Evolutionary conservation across 1,140 invertebrate genomes (phyloP), one percentile per base, ranked within the genome.

Genomic region (Caenorhabditis brenneri): DNA sequence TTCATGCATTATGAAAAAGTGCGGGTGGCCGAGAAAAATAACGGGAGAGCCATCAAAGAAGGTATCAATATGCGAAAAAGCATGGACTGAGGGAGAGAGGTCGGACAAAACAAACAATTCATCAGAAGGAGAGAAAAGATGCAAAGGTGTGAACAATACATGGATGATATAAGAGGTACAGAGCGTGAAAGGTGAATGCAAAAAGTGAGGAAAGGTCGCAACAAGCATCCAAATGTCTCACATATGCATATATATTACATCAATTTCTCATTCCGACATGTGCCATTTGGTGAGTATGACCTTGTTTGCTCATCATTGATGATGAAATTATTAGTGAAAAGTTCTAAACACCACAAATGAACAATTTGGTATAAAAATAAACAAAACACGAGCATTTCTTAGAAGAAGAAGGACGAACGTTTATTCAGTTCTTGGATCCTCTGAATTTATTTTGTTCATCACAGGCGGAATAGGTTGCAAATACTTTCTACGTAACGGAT

Each of bases 31-130:
- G 33, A 81, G 53, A 60, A 55, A 58, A 51, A 16, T 5, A 29
- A 22, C 22, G 12, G 6, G 22, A 42, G 53, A 46, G 29, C 51
- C 29, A 58, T 27, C n/a, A 60, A 29, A 53, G 46, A 51, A 74
- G 65, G 65, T 74, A 74, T 74, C 65, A 74, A 74, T 74, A 74
- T 74, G 65, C 65, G 65, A 42, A 74, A n/a, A 74, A 74, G 65
- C 65, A 74, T 74, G 22, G 65, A 24, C 46, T 80, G 31, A 79
- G 12, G 39, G 51, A 58, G 80, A 81, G 80, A 81, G 51, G 78
- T 31, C 27, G 78, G 78, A 33, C 46, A 74, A 74, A 74, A 31
- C 65, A 74, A 74, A 74, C 65, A 74, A 42, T 74, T 74, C 65
- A 74, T 74, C 65, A 74, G 10, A 42, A 22, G 33, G 65, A 42